phyloP scores from a whole-genome alignment of 2,113 vertebrate genomes.

The Helogale parvula region DNA sequence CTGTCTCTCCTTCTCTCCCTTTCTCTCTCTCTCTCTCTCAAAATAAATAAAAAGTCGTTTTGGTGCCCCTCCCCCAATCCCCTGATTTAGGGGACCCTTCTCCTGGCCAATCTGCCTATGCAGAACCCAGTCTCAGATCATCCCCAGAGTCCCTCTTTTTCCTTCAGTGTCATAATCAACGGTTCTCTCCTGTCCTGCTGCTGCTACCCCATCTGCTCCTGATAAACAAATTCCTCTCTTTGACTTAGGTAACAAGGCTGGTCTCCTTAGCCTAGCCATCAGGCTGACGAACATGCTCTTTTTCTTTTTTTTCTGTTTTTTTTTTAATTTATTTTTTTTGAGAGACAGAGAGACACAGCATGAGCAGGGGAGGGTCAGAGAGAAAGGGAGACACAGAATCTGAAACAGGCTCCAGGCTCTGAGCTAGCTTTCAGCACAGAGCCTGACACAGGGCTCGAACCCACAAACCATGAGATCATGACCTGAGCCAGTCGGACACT shows the following conservation, averaged over 20 bases:
- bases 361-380: no score
- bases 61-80: neutral
- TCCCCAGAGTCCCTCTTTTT: neutral
- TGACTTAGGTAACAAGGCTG: neutral
- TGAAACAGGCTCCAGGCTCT: no score
- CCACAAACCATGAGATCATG: no score
- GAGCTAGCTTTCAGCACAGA: no score
- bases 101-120: neutral
- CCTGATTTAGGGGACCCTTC: neutral
- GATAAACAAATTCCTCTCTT: neutral
- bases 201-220: neutral
- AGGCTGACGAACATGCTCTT: neutral
- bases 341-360: no score
- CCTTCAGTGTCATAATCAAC: neutral
- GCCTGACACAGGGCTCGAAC: no score
- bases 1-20: no score
- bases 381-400: no score
- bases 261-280: neutral
- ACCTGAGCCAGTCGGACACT: no score
- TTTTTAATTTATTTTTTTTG: no score
- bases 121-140: neutral
- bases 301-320: no score
- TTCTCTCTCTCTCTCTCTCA: no score
- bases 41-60: neutral
- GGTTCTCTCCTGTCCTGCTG: neutral